Evolutionary conservation across 2,797 vertebrate species (phyloP).

Genomic region (Siniperca undulata): DNA sequence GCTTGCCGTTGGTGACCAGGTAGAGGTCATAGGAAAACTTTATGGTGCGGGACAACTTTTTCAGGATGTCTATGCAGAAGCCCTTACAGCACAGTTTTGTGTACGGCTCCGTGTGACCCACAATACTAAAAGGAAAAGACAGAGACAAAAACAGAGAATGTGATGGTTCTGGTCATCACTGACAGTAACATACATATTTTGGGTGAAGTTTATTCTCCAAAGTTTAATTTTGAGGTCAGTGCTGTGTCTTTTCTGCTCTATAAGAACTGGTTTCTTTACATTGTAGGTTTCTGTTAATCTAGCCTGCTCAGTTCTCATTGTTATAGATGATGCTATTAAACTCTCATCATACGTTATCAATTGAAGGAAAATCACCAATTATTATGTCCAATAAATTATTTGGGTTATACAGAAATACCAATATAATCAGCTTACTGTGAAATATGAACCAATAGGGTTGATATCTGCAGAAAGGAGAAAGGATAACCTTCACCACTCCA

Average conservation of each 20-base stretch:
- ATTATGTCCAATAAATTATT: conserved; percentile 10
- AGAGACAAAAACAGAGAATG: neutral
- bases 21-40: conserved; percentile 99
- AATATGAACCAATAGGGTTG: neutral
- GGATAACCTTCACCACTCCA: neutral
- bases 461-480: neutral
- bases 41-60: conserved; percentile 94
- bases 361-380: conserved; percentile 9
- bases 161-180: neutral
- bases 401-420: neutral
- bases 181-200: neutral
- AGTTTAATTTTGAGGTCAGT: conserved; percentile 16
- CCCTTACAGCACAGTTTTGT: conserved; percentile 94
- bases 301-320: conserved; percentile 2
- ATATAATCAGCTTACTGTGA: neutral
- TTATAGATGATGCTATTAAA: conserved; percentile 63
- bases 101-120: conserved; percentile 92
- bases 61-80: conserved; percentile 99
- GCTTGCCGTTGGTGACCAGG: conserved; percentile 98
- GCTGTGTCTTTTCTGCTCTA: neutral
- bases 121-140: conserved; percentile 76
- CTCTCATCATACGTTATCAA: conserved; percentile 44
- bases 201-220: neutral
- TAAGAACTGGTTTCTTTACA: neutral
- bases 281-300: conserved; percentile 16